phyloP scores from a whole-genome alignment of 2,888 invertebrate species.

The Therioaphis trifolii region DNA sequence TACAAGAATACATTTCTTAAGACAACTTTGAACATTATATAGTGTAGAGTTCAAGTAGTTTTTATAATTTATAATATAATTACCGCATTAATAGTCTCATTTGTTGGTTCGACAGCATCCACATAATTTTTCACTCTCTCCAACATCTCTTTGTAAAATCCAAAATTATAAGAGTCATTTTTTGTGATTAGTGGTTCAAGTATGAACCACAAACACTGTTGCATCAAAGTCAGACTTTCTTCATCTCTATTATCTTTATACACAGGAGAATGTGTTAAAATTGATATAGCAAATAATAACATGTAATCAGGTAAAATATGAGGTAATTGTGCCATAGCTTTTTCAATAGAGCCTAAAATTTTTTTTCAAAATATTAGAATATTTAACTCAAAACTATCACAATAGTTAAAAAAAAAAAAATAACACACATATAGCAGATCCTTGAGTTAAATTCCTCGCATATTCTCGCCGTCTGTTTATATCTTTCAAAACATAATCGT shows the following conservation, averaged over 20 bases:
- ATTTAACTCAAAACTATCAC: too few species aligned
- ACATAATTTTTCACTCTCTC: conserved; percentile 95
- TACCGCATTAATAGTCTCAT: conserved; percentile 85
- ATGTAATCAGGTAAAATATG: conserved; percentile 96
- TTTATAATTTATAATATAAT: conserved; percentile 68
- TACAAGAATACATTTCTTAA: too few species aligned
- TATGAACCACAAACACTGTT: conserved; percentile 92
- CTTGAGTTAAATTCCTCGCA: conserved; percentile 83
- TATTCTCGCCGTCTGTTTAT: conserved; percentile 90
- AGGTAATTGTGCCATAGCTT: conserved; percentile 80
- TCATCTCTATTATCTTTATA: conserved; percentile 83
- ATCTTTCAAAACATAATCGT: conserved; percentile 88
- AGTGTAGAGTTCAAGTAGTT: too few species aligned
- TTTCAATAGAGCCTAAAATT: conserved; percentile 72
- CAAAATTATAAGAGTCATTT: conserved; percentile 93
- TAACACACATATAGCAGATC: conserved; percentile 71
- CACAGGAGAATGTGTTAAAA: conserved; percentile 91
- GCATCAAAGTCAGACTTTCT: conserved; percentile 80
- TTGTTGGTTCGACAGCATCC: conserved; percentile 86
- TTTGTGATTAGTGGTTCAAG: conserved; percentile 93
- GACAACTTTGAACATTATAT: too few species aligned
- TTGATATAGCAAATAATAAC: conserved; percentile 95
- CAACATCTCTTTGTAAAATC: conserved; percentile 92
- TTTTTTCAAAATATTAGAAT: conserved; percentile 7
- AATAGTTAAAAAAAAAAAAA: conserved; percentile 35